Percentiles rank a stretch among this genome's conserved stretches.
These are phyloP conservation scores for Cotesia chilonis DNA, from an alignment of 1,140 invertebrate species.

Conservation along the genomic window DNA sequence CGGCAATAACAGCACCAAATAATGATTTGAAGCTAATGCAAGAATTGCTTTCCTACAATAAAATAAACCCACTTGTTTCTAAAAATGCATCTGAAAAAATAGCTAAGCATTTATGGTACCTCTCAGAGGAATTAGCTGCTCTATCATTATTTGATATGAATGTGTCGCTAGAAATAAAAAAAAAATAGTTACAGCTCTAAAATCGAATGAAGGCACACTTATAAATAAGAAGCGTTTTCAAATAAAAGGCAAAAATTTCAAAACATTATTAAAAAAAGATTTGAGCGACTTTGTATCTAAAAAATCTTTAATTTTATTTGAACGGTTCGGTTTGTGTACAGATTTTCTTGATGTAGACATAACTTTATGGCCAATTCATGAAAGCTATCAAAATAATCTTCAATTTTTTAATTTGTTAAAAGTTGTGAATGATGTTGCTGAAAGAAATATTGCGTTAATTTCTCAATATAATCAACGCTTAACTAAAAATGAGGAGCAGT, in stretches of 20 bases:
- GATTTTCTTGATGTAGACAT: no score
- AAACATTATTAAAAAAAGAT: not conserved
- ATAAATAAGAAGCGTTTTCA: not conserved
- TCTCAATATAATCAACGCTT: no score
- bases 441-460: no score
- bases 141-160: conserved; percentile 1
- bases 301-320: no score
- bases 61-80: conserved; percentile 23
- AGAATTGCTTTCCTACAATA: conserved; percentile 30
- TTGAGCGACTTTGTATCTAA: no score
- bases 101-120: conserved; percentile 32
- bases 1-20: conserved; percentile 26
- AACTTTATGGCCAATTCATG: no score
- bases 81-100: conserved; percentile 28
- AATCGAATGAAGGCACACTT: not conserved
- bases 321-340: no score
- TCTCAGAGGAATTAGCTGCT: conserved; percentile 24
- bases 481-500: no score
- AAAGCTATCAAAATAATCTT: no score
- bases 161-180: not conserved
- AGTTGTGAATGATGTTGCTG: no score
- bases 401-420: no score
- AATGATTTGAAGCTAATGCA: conserved; percentile 38
- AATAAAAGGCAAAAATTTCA: not conserved
- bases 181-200: not conserved